Evolutionary conservation across 2,888 invertebrate species (phyloP).

Genomic region (Drosophila nr. perissopoda): DNA sequence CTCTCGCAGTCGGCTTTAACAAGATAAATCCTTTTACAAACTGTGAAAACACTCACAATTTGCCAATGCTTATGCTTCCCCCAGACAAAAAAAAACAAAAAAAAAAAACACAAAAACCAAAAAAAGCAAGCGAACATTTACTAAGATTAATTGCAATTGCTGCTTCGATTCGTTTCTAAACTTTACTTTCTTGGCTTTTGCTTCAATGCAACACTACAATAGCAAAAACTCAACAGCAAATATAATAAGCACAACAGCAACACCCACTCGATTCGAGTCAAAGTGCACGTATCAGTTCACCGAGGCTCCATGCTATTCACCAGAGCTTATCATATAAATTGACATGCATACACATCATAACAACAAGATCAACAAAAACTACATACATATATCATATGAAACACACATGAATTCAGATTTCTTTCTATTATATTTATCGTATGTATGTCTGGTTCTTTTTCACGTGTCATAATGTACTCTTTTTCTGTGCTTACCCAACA

Average conservation of each 20-base stretch:
- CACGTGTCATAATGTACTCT: conserved; percentile 62
- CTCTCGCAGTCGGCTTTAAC: conserved; percentile 32
- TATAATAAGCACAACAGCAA: conserved; percentile 19
- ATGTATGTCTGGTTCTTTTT: conserved; percentile 51
- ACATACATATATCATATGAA: conserved; percentile 27
- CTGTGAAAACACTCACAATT: conserved; percentile 21
- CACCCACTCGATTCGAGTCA: conserved; percentile 35
- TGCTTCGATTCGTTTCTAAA: conserved; percentile 57
- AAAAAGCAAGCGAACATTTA: conserved; percentile 30
- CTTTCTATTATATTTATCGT: conserved; percentile 36
- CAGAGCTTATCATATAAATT: conserved; percentile 75
- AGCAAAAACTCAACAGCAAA: conserved; percentile 29
- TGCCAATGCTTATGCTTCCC: conserved; percentile 48
- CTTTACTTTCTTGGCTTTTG: conserved; percentile 54
- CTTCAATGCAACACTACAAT: conserved; percentile 67
- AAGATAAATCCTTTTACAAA: conserved; percentile 73
- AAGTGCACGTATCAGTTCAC: conserved; percentile 35
- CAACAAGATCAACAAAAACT: conserved; percentile 15
- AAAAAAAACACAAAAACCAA: neutral
- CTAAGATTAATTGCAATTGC: conserved; percentile 31
- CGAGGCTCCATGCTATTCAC: conserved; percentile 33
- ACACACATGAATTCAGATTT: conserved; percentile 40
- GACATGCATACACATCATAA: conserved; percentile 49
- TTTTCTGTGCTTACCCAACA: conserved; percentile 61
- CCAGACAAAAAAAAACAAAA: neutral